Evolutionary conservation across 2,797 vertebrate species (phyloP).

Genomic region (Chelidonichthys spinosus): DNA sequence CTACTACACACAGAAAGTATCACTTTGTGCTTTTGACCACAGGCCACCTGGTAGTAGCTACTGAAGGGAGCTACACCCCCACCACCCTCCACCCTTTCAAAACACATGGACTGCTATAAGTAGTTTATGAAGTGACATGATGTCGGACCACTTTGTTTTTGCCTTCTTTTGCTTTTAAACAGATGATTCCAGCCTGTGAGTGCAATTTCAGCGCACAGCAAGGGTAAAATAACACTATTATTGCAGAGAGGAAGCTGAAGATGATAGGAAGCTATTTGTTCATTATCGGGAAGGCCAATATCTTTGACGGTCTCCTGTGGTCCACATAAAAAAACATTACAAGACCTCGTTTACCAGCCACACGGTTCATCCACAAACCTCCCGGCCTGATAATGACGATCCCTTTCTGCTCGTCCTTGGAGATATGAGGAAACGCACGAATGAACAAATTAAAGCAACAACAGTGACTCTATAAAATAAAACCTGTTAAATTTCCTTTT

Average conservation of each 20-base stretch:
- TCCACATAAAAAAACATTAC: constrained; percentile 44
- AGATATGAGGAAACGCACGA: constrained; percentile 13
- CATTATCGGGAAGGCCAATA: constrained; percentile 65
- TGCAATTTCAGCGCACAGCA: background rate
- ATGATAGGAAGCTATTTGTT: constrained; percentile 55
- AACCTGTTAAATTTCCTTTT: background rate
- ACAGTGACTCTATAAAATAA: background rate
- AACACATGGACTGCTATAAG: background rate
- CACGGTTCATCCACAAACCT: constrained; percentile 22
- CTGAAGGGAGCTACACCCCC: constrained; percentile 16
- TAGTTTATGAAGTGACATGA: constrained; percentile 8
- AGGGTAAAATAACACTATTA: constrained; percentile 33
- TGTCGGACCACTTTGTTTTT: background rate
- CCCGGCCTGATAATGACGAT: background rate
- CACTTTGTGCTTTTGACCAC: constrained; percentile 40
- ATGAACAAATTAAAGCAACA: constrained; percentile 18
- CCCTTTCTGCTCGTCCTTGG: constrained; percentile 11
- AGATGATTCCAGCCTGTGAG: constrained; percentile 9
- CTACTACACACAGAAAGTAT: constrained; percentile 41
- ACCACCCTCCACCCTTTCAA: background rate
- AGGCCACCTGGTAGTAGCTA: constrained; percentile 35
- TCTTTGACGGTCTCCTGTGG: constrained; percentile 56
- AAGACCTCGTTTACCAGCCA: constrained; percentile 37
- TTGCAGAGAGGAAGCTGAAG: constrained; percentile 22
- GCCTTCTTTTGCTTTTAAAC: constrained; percentile 2